Evolutionary conservation across 2,113 vertebrate species (phyloP).

Genomic region (Monarcha castaneiventris): DNA sequence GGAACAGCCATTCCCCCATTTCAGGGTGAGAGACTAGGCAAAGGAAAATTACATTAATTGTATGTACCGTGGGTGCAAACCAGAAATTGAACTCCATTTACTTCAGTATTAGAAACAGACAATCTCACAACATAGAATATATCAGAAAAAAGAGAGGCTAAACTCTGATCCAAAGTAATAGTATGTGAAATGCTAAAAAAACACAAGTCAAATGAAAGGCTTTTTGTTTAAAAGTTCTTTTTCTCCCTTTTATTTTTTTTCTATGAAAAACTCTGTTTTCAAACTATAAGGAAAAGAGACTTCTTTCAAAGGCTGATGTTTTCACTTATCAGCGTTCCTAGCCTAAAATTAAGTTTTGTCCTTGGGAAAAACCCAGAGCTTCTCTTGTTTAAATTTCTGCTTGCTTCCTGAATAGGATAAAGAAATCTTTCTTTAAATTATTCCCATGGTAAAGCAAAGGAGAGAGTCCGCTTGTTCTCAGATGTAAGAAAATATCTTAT

Average conservation of each 20-base stretch:
- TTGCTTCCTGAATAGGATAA: not conserved
- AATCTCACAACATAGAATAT: not conserved
- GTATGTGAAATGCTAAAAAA: not conserved
- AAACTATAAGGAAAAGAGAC: not conserved
- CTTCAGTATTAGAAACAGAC: not conserved
- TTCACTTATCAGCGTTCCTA: not conserved
- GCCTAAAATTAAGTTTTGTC: not conserved
- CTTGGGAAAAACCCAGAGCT: not conserved
- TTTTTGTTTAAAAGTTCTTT: not conserved
- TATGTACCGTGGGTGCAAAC: not conserved
- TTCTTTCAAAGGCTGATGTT: not conserved
- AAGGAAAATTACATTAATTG: not conserved
- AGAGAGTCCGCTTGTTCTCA: not conserved
- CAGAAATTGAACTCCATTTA: not conserved
- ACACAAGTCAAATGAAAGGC: not conserved
- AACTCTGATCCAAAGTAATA: not conserved
- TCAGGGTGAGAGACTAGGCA: not conserved
- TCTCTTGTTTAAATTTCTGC: not conserved
- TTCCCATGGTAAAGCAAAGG: not conserved
- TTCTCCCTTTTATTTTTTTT: not conserved
- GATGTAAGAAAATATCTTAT: not conserved
- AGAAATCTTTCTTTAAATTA: conserved; percentile 15
- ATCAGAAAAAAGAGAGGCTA: not conserved
- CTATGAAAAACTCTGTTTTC: not conserved
- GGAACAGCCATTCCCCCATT: not conserved